A percentile compares a stretch with the other conserved stretches of the same genome.
phyloP scores from a whole-genome alignment of 1,140 invertebrate genomes.

The Gryon sp. region DNA sequence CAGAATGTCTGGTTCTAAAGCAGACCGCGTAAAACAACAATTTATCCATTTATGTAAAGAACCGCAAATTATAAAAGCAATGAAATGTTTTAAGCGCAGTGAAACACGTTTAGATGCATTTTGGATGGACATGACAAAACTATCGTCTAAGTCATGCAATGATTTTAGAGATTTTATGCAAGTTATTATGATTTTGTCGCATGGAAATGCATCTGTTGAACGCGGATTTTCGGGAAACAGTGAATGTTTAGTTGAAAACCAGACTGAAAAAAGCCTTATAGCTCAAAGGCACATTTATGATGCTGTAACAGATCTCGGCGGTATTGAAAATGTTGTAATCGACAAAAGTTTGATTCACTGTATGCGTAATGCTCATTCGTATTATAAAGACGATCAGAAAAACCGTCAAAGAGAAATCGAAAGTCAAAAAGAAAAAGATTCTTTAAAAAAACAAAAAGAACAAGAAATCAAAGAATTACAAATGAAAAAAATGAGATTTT shows the following conservation, averaged over 20 bases:
- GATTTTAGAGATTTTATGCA: slow-evolving; percentile 24
- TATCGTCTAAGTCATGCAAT: slow-evolving; percentile 4
- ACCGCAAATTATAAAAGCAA: slow-evolving; percentile 4
- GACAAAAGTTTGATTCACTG: slow-evolving; percentile 26
- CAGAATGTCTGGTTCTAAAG: slow-evolving; percentile 15
- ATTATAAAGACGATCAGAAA: slow-evolving; percentile 14
- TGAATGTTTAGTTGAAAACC: slow-evolving; percentile 39
- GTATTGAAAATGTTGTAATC: slow-evolving; percentile 22
- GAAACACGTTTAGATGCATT: slow-evolving; percentile 22
- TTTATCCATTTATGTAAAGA: slow-evolving; percentile 4
- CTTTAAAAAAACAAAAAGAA: slow-evolving; percentile 6
- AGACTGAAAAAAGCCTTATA: slow-evolving; percentile 47
- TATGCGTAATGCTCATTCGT: slow-evolving; percentile 22
- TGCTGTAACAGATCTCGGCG: slow-evolving; percentile 12
- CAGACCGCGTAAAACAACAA: slow-evolving; percentile 29
- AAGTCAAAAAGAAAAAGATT: slow-evolving; percentile 3
- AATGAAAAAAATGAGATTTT: slow-evolving; percentile 7
- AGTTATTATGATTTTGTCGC: slow-evolving; percentile 26
- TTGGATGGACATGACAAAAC: slow-evolving; percentile 25
- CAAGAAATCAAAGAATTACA: slow-evolving; percentile 1
- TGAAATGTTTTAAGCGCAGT: slow-evolving; percentile 18
- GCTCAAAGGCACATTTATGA: slow-evolving; percentile 47
- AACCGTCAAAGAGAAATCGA: slow-evolving; percentile 4
- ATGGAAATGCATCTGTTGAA: slow-evolving; percentile 34
- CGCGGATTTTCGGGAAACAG: slow-evolving; percentile 37